Conservation (phyloP, 1,140 invertebrate genomes). For the Neuroterus valhalla region DNA sequence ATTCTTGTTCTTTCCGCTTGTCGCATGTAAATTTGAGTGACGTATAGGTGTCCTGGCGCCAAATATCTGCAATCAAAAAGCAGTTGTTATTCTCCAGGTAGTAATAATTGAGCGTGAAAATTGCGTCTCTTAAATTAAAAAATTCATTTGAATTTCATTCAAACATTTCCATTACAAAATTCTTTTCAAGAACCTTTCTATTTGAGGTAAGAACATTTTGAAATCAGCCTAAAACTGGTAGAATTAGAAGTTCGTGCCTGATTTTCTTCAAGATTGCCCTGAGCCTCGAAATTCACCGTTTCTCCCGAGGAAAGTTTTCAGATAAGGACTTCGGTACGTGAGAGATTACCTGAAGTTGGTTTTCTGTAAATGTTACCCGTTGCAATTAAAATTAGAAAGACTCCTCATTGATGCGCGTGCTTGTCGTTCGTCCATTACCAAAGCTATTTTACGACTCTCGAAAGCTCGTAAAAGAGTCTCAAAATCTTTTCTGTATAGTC, state of each 20-base stretch:
- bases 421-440: constrained; percentile 23
- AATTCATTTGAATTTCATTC: no score
- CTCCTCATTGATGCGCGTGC: constrained; percentile 23
- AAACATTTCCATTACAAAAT: no score
- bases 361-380: background rate
- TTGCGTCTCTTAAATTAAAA: no score
- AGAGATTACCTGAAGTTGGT: constrained; percentile 1
- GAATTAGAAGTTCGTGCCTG: background rate
- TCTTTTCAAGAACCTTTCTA: no score
- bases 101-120: no score
- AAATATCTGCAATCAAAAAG: constrained; percentile 21
- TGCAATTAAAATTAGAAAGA: constrained; percentile 30
- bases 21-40: background rate
- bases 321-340: constrained; percentile 4
- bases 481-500: background rate
- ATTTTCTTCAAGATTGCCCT: background rate
- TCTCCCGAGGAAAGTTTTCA: background rate
- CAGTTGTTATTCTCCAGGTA: background rate
- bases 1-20: background rate
- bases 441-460: constrained; percentile 23
- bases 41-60: constrained; percentile 2
- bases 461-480: constrained; percentile 20
- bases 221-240: no score
- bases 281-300: background rate
- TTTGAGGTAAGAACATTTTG: no score